These are phyloP conservation scores for Amphipyra berbera DNA, from an alignment of 2,888 invertebrate species.

Conservation along the genomic window DNA sequence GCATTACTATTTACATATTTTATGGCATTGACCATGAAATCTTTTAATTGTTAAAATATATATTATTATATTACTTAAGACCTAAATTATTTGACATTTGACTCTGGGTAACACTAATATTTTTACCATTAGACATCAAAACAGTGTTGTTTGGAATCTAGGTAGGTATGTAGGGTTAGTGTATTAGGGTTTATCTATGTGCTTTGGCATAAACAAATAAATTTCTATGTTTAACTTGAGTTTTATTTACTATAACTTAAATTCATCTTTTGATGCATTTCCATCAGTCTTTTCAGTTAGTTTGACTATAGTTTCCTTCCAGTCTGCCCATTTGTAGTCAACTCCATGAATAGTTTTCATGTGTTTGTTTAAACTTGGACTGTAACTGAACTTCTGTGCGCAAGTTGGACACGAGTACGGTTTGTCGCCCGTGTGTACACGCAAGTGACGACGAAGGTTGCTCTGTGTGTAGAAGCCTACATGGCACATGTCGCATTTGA, in stretches of 20 bases:
- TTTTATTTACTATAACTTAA: constrained; percentile 42
- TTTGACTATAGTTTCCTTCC: constrained; percentile 59
- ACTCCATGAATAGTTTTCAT: constrained; percentile 82
- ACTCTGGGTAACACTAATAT: constrained; percentile 54
- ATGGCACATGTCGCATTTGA: constrained; percentile 79
- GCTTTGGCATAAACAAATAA: constrained; percentile 61
- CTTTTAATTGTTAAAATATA: constrained; percentile 26
- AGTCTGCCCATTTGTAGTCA: constrained; percentile 80
- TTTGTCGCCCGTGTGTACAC: constrained; percentile 83
- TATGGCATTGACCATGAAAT: constrained; percentile 40
- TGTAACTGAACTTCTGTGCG: constrained; percentile 79
- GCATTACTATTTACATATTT: constrained; percentile 24
- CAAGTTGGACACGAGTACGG: constrained; percentile 82
- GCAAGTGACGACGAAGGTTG: constrained; percentile 77
- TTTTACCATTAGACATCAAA: constrained; percentile 51
- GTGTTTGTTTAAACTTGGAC: constrained; percentile 85
- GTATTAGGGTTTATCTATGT: constrained; percentile 51
- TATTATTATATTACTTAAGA: constrained; percentile 44
- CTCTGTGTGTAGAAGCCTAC: constrained; percentile 78
- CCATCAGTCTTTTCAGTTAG: constrained; percentile 42
- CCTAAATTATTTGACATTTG: constrained; percentile 57
- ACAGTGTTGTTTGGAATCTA: constrained; percentile 48
- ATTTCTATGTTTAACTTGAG: constrained; percentile 49
- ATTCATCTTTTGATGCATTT: constrained; percentile 22
- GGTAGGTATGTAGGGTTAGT: constrained; percentile 44